phyloP scores from a whole-genome alignment of 1,140 invertebrate genomes.

The Asobara japonica region DNA sequence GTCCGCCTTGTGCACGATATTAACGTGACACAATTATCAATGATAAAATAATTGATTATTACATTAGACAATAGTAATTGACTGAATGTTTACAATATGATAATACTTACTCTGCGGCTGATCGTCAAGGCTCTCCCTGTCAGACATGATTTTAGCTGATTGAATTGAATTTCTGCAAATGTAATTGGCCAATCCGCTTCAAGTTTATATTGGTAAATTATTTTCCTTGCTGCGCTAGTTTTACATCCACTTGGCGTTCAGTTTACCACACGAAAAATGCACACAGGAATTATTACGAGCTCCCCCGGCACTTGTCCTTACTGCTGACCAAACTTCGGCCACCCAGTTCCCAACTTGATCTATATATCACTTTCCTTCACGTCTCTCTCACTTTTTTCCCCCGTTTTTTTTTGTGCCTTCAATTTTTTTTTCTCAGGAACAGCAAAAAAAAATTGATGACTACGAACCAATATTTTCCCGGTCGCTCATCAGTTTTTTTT shows the following conservation, averaged over 20 bases:
- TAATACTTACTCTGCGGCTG: constrained; percentile 67
- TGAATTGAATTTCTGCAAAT: constrained; percentile 38
- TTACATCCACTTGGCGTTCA: constrained; percentile 27
- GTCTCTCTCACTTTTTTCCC: neutral
- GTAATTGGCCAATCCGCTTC: neutral
- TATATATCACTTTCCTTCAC: constrained; percentile 15
- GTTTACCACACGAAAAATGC: constrained; percentile 23
- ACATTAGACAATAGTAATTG: neutral
- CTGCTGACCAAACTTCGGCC: constrained; percentile 24
- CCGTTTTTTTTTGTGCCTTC: neutral
- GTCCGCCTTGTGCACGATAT: constrained; percentile 21
- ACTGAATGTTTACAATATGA: neutral
- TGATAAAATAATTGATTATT: too few relatives aligned
- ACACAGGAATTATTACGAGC: constrained; percentile 14
- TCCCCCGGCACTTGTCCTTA: constrained; percentile 32
- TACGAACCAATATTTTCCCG: too few relatives aligned
- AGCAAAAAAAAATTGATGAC: too few relatives aligned
- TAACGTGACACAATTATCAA: neutral
- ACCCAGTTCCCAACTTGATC: constrained; percentile 24
- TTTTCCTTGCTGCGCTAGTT: too few relatives aligned
- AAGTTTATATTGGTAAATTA: constrained; percentile 33
- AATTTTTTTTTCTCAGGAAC: constrained; percentile 8
- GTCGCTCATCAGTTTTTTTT: too few relatives aligned
- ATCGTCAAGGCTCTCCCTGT: constrained; percentile 71
- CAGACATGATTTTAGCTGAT: constrained; percentile 66